Conservation (phyloP, 2,113 vertebrate species). For the Tragelaphus buxtoni region DNA sequence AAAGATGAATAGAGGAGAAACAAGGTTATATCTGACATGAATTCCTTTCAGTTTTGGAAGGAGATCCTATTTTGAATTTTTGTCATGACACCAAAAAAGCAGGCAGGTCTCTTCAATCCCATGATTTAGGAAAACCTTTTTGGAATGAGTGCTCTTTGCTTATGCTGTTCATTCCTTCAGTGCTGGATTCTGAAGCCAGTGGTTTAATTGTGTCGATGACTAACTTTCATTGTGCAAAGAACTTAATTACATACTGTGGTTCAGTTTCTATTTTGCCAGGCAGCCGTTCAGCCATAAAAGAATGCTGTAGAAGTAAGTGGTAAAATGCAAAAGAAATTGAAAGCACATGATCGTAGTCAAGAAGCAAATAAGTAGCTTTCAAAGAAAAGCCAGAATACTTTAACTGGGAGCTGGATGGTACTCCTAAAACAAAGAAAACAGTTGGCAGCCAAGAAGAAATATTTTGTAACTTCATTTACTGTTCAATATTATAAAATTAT, state of each 20-base stretch:
- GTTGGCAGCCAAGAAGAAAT: constrained; percentile 18
- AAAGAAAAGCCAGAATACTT: constrained; percentile 52
- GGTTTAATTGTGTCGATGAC: constrained; percentile 57
- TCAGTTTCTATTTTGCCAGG: constrained; percentile 75
- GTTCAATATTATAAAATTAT: background rate
- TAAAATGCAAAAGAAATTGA: constrained; percentile 71
- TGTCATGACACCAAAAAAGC: background rate
- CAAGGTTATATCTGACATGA: background rate
- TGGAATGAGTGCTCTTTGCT: constrained; percentile 19
- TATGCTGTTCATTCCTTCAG: constrained; percentile 32
- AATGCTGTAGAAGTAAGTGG: constrained; percentile 63
- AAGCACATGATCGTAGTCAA: constrained; percentile 64
- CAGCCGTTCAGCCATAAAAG: constrained; percentile 73
- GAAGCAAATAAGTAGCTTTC: constrained; percentile 66
- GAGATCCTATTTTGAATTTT: background rate
- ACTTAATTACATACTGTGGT: constrained; percentile 75
- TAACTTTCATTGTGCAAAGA: constrained; percentile 74
- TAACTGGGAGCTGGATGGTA: background rate
- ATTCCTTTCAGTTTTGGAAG: constrained; percentile 7
- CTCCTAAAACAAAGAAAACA: constrained; percentile 29
- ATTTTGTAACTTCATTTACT: constrained; percentile 31
- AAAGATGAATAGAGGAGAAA: background rate
- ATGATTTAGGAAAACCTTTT: constrained; percentile 11
- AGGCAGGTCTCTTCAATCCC: background rate
- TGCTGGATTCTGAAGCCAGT: constrained; percentile 35